Evolutionary conservation across 1,140 invertebrate species (phyloP), one percentile per base, ranked within the genome.

Genomic region (Drosophila guanche): DNA sequence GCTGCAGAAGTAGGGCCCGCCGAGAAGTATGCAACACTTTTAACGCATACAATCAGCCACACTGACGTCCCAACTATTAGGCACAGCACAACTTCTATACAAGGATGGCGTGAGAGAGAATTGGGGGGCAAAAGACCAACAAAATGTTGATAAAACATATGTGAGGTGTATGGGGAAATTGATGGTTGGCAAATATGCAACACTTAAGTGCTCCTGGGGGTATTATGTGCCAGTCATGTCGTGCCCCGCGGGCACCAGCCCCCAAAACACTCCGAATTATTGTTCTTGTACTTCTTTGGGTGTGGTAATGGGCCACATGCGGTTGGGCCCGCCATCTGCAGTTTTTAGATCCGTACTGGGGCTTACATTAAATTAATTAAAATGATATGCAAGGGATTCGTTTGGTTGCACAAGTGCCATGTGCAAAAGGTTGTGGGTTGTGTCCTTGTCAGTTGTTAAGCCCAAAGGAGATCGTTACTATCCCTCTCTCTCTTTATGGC

Each of bases 321-420:
- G 33, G 33, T 37, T 37, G 33, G 25, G 10, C 10, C 33, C 4
- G 12, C 33, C 33, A 37, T 16, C 43, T 68, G 66, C 63, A 56
- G 5, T 56, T 37, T 25, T 5, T 51, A n/a, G 52, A 37, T 37
- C 33, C 16, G 27, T 37, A 14, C 23, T 29, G 14, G 10, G 41
- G 12, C 52, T 42, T 68, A 65, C 66, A 68, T 68, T 68, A 68
- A 68, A 68, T 56, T 68, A 68, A 68, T 68, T 56, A 40, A 56
- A 68, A 68, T 67, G 16, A 53, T 40, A 68, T 67, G 65, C 50
- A 46, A 67, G 27, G 42, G 16, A 12, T 12, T 37, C 33, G 33
- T 45, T 55, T 6, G 48, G 20, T 68, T 55, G 50, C 62, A 66
- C 62, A 67, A 66, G 58, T 45, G 47, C 5, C n/a, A 29, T 10